Base-by-base conservation (phyloP, 2,113 vertebrate genomes). In the Patagioenas fasciata region DNA sequence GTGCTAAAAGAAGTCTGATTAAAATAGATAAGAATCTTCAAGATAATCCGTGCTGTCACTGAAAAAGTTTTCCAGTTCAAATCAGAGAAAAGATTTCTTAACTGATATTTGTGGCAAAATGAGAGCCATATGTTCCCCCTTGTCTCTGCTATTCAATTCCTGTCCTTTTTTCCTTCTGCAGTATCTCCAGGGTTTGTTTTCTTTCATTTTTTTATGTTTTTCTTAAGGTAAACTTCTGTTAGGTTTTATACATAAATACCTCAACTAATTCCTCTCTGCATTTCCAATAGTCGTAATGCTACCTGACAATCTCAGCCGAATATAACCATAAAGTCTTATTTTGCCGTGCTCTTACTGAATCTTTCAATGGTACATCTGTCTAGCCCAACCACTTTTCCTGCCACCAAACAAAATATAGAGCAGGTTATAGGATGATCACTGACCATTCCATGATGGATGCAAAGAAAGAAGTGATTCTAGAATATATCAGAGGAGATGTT, bases 1-100 rank as follows among this genome's bases (percentile, higher is more conserved):
- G 85, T 94, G 85, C 80, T 91, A 67, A 78, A 80, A 86, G 72
- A 88, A 86, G 36, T 31, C 48, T 79, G 90, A 95, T 95, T 81
- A 74, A 96, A 97, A 95, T 88, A 79, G 42, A 78, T 32, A 84
- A 66, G 69, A 78, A 50, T 72, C 28, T 72, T 92, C 61, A 26
- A 54, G 83, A 48, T 84, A 67, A 16, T 74, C 47, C 95, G 65
- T 89, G 57, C 83, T 92, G 60, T 28, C 85, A 58, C 48, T 84
- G 80, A 47, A 72, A 84, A 93, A 71, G 32, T 29, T 67, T 80
- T 53, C 15, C 23, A 47, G 18, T 60, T 90, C n/a, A 65, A 42
- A 75, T 48, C 64, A 81, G 38, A 65, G 50, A 38, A 70, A 23
- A 66, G 15, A 40, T 47, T 70, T 81, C 48, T 61, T 32, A 60